phyloP scores from a whole-genome alignment of 2,888 invertebrate species.

The Troides oblongomaculatus region DNA sequence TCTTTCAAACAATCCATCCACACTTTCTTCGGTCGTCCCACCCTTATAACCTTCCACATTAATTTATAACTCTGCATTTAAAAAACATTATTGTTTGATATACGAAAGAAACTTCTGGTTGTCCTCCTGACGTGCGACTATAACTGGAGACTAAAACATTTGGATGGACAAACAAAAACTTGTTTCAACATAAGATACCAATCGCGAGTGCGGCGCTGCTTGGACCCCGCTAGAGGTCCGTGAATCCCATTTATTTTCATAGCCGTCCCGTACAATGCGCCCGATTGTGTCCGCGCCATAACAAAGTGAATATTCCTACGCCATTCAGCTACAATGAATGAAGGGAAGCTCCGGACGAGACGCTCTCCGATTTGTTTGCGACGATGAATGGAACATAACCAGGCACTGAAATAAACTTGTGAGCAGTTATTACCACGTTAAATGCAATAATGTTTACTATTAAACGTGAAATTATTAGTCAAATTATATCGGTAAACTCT shows the following conservation, averaged over 20 bases:
- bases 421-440: conserved; percentile 34
- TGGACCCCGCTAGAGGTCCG: conserved; percentile 37
- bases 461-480: conserved; percentile 23
- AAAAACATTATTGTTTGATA: neutral
- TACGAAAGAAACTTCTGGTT: neutral
- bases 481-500: neutral
- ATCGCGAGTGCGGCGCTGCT: conserved; percentile 22
- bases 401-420: conserved; percentile 40
- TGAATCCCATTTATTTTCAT: conserved; percentile 71
- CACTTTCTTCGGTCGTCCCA: too few relatives aligned
- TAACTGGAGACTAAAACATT: conserved; percentile 5
- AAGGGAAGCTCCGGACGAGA: conserved; percentile 50
- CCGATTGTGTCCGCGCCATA: conserved; percentile 65
- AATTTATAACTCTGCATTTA: neutral
- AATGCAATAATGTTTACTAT: conserved; percentile 24
- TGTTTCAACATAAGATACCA: conserved; percentile 26
- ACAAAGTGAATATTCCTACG: conserved; percentile 54
- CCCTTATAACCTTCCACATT: too few relatives aligned
- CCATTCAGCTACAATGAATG: conserved; percentile 52
- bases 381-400: conserved; percentile 73
- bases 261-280: conserved; percentile 50
- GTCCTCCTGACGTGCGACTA: conserved; percentile 1
- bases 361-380: conserved; percentile 57
- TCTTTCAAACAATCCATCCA: too few relatives aligned
- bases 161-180: conserved; percentile 24